Base-by-base conservation (phyloP, 2,888 invertebrate genomes). In the Gryllus longicercus region DNA sequence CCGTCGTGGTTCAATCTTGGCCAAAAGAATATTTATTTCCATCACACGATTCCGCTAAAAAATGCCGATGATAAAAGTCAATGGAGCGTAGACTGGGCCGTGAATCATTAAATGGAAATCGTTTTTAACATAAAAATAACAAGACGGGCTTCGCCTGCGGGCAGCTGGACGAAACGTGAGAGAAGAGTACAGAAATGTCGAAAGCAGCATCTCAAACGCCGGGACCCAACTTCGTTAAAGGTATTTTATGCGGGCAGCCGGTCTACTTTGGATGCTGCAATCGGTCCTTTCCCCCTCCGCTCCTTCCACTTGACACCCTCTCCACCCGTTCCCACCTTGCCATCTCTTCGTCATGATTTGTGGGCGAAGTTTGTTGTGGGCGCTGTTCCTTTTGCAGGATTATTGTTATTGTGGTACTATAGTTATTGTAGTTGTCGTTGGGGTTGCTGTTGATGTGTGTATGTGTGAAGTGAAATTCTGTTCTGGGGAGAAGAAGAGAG, bases 91-190 rank as follows among this genome's bases (percentile, higher is more conserved):
- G 16, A 14, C 63, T 10, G 63, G 8, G 63, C 63, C 63, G 63
- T 63, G 63, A 63, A 63, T 63, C 63, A 63, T 63, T 63, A 63
- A 63, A 63, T 63, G 63, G 63, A 63, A 63, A 63, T 63, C 63
- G 63, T 63, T 63, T 63, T 63, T 63, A 63, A 63, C 63, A 63
- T 63, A 63, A 63, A 63, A 63, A 63, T 63, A 63, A 63, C 63
- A 63, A 63, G 63, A 63, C 63, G 63, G 63, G 63, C 63, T 11
- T 63, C 63, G 63, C 63, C 63, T 11, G 14, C 63, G n/a, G 63
- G 63, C 63, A n/a, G 14, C 63, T 14, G 16, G 11, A 63, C 63
- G 14, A 63, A 63, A 18, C 63, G 63, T 63, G 63, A 63, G 63
- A n/a, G 63, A 63, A 63, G 63, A 63, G 16, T 5, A 18, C 63